A percentile compares a stretch with the other conserved stretches of the same genome.
phyloP scores from a whole-genome alignment of 2,797 vertebrate species.

The Podargus strigoides region DNA sequence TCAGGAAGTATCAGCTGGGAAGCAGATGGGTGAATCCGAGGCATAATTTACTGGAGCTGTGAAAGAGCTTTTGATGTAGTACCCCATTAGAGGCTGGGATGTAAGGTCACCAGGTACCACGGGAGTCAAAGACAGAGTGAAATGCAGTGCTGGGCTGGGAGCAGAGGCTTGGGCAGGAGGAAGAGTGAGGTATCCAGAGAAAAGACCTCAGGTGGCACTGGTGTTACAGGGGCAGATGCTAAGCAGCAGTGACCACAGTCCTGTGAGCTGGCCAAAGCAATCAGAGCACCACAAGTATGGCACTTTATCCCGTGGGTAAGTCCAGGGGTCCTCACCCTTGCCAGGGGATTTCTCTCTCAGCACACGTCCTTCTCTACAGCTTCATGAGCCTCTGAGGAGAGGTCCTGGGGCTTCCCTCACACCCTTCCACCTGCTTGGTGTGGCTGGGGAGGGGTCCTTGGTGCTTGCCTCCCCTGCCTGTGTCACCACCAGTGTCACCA shows the following conservation, averaged over 20 bases:
- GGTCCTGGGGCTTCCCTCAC: not conserved
- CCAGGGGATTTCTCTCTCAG: not conserved
- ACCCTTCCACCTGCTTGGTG: accelerated
- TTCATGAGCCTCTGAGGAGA: not conserved
- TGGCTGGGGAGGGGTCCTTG: not conserved
- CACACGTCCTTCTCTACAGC: accelerated
- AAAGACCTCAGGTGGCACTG: not conserved
- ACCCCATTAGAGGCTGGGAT: not conserved
- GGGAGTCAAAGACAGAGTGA: no score
- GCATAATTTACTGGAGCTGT: slow-evolving; percentile 18
- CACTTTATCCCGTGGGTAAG: no score
- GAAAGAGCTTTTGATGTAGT: slow-evolving; percentile 26
- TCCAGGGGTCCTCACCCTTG: not conserved
- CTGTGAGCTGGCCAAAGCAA: accelerated
- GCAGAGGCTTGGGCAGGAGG: not conserved
- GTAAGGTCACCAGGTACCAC: not conserved
- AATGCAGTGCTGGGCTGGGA: not conserved
- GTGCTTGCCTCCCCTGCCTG: not conserved
- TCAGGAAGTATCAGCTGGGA: slow-evolving; percentile 25
- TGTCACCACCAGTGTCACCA: not conserved
- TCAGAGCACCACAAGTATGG: accelerated
- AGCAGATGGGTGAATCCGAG: slow-evolving; percentile 51
- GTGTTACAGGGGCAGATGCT: not conserved
- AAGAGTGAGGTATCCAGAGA: not conserved
- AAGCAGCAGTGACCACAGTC: not conserved